phyloP scores from a whole-genome alignment of 2,888 invertebrate species.

The Antheraea yamamai region DNA sequence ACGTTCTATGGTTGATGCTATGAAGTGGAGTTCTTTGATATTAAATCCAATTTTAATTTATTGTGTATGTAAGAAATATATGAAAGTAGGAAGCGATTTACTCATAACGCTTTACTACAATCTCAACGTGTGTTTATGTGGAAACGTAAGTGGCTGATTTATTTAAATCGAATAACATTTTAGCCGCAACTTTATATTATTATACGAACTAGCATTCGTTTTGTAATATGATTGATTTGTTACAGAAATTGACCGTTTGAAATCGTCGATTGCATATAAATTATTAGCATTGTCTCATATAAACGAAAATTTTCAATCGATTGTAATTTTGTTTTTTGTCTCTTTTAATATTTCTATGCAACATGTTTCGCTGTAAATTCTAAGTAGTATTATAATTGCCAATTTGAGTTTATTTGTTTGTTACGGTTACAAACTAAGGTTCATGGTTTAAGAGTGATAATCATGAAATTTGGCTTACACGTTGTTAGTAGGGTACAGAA shows the following conservation, averaged over 20 bases:
- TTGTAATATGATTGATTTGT: constrained; percentile 42
- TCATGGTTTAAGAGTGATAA: too few species aligned
- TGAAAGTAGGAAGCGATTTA: background rate
- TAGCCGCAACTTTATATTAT: constrained; percentile 35
- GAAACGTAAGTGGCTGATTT: constrained; percentile 22
- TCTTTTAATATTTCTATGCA: constrained; percentile 1
- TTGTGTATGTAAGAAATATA: constrained; percentile 10
- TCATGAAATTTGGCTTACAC: too few species aligned
- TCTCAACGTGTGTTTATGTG: constrained; percentile 12
- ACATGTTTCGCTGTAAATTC: background rate
- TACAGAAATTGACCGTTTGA: constrained; percentile 36
- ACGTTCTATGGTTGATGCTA: background rate
- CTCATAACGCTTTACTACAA: constrained; percentile 11
- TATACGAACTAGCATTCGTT: constrained; percentile 43
- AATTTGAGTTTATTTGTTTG: too few species aligned
- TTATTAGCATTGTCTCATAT: constrained; percentile 27
- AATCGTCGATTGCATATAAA: constrained; percentile 38
- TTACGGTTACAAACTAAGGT: too few species aligned
- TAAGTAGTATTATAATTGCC: too few species aligned
- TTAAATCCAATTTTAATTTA: background rate
- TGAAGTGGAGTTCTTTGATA: background rate
- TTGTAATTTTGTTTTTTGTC: constrained; percentile 20
- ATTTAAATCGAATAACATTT: constrained; percentile 28
- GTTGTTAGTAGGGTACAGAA: too few species aligned
- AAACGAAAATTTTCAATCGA: constrained; percentile 35